These are phyloP conservation scores for Halotydeus destructor DNA, from an alignment of 1,140 invertebrate species.

Conservation along the genomic window DNA sequence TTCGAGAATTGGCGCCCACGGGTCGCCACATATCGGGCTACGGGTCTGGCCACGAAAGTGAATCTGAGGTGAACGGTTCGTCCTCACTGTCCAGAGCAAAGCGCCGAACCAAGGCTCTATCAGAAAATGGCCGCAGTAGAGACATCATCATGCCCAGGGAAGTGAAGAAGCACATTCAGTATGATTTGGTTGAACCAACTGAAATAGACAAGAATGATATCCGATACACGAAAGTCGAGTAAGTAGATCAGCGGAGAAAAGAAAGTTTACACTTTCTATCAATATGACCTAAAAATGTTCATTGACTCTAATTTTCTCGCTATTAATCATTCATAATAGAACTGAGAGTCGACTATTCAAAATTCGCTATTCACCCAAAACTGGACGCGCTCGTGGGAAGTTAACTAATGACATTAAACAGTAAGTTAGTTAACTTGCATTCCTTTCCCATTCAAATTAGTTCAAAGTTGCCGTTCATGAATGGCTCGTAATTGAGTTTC, in stretches of 20 bases:
- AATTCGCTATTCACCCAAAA: constrained; percentile 16
- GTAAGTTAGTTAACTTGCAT: constrained; percentile 5
- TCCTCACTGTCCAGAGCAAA: constrained; percentile 17
- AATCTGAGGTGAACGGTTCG: constrained; percentile 27
- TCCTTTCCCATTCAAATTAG: background rate
- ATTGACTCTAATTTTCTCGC: background rate
- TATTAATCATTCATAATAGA: constrained; percentile 4
- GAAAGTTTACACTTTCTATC: background rate
- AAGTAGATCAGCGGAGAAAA: constrained; percentile 23
- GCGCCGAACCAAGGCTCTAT: constrained; percentile 38
- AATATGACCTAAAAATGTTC: background rate
- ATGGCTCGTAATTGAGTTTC: background rate
- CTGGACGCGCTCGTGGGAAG: constrained; percentile 11
- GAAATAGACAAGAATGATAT: constrained; percentile 71
- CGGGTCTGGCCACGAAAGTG: constrained; percentile 30
- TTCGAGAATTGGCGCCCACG: background rate
- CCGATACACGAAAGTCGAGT: constrained; percentile 65
- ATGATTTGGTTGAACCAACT: constrained; percentile 63
- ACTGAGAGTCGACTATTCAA: constrained; percentile 17
- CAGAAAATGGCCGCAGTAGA: constrained; percentile 32
- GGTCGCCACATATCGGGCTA: constrained; percentile 20
- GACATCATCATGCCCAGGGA: constrained; percentile 43
- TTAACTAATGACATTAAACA: constrained; percentile 6
- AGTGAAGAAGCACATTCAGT: constrained; percentile 50
- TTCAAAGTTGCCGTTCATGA: background rate